These are phyloP conservation scores for Andricus curvator DNA, from an alignment of 2,888 invertebrate genomes.

Conservation along the genomic window DNA sequence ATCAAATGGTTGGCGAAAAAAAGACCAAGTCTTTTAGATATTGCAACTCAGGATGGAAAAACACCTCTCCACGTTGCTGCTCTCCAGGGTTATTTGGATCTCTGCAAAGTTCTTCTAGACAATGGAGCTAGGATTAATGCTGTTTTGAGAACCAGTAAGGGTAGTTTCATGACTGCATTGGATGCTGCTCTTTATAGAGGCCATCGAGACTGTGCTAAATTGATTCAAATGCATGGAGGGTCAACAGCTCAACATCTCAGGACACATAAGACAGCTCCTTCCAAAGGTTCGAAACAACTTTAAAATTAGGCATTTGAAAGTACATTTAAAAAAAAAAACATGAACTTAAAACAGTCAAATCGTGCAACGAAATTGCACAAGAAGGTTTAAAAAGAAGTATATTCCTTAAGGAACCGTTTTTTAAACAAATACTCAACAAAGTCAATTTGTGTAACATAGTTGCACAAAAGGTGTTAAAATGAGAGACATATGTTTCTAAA, in stretches of 20 bases:
- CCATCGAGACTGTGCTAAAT: constrained; percentile 94
- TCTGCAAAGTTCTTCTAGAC: constrained; percentile 92
- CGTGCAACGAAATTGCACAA: no score
- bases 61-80: constrained; percentile 97
- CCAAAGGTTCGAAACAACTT: constrained; percentile 64
- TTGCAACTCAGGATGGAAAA: constrained; percentile 94
- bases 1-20: constrained; percentile 93
- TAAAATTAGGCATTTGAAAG: neutral
- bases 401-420: no score
- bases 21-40: constrained; percentile 90
- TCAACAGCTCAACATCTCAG: constrained; percentile 83
- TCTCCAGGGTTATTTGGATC: constrained; percentile 94
- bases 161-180: constrained; percentile 92
- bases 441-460: no score
- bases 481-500: no score
- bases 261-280: constrained; percentile 63
- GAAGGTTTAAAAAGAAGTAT: neutral
- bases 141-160: constrained; percentile 89
- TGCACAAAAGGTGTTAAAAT: no score
- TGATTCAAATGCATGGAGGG: constrained; percentile 93
- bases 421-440: no score
- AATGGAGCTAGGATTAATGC: constrained; percentile 92
- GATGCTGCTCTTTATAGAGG: constrained; percentile 94
- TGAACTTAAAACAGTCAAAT: no score
- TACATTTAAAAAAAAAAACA: no score